Evolutionary conservation across 2,113 vertebrate species (phyloP).

Genomic region (Furnarius figulus): DNA sequence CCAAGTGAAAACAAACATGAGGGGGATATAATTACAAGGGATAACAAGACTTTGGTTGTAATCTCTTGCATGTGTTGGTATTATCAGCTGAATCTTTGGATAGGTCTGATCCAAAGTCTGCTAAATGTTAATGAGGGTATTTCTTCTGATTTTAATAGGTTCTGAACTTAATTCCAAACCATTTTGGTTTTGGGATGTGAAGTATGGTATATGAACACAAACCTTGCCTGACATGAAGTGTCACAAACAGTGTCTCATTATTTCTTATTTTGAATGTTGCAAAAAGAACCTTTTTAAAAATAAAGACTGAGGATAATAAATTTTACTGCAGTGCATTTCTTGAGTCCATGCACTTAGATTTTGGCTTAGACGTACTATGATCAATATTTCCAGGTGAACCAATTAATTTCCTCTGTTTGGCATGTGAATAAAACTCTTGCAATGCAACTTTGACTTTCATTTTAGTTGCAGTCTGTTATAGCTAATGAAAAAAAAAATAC

Average conservation of each 20-base stretch:
- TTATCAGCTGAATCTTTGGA: slow-evolving; percentile 42
- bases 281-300: slow-evolving; percentile 27
- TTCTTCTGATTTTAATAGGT: background rate
- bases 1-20: slow-evolving; percentile 38
- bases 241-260: background rate
- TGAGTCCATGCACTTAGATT: background rate
- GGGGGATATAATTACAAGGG: slow-evolving; percentile 4
- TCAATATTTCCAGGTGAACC: slow-evolving; percentile 20
- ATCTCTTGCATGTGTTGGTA: slow-evolving; percentile 7
- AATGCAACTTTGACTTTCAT: slow-evolving; percentile 63
- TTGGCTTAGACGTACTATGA: slow-evolving; percentile 1
- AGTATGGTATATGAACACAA: background rate
- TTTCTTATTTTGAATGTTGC: slow-evolving; percentile 1
- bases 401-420: slow-evolving; percentile 43
- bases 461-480: slow-evolving; percentile 57
- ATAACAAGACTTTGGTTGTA: slow-evolving; percentile 40
- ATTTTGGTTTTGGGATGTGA: background rate
- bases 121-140: slow-evolving; percentile 18
- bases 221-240: background rate
- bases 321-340: background rate
- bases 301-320: background rate
- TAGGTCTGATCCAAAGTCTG: slow-evolving; percentile 5
- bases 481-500: slow-evolving; percentile 60
- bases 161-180: background rate
- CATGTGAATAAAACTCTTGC: slow-evolving; percentile 50